phyloP scores from a whole-genome alignment of 2,113 vertebrate species.

The Ageneiosus marmoratus region DNA sequence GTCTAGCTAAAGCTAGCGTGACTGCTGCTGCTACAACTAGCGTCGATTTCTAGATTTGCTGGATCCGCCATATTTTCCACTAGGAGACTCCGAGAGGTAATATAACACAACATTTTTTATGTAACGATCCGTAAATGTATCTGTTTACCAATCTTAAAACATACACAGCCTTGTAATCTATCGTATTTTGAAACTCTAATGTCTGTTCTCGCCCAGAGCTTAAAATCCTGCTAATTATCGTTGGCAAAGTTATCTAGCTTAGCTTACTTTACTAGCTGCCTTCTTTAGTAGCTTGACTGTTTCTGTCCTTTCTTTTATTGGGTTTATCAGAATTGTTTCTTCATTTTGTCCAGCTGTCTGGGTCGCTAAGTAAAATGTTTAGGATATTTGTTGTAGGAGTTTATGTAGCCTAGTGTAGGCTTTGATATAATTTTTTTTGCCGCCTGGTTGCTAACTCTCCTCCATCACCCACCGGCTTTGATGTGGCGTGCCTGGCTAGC shows the following conservation, averaged over 20 bases:
- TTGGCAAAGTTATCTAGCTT: conserved; percentile 9
- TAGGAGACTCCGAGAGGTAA: conserved; percentile 56
- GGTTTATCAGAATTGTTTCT: background rate
- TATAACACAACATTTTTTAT: background rate
- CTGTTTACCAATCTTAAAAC: too few relatives aligned
- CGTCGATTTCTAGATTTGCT: conserved; percentile 34
- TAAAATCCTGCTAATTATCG: background rate
- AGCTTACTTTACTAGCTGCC: conserved; percentile 20
- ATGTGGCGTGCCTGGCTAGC: conserved; percentile 47
- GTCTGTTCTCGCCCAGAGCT: background rate
- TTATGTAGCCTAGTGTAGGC: background rate
- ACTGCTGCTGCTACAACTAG: conserved; percentile 34
- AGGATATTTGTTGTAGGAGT: background rate
- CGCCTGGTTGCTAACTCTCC: conserved; percentile 3
- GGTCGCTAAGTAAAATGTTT: background rate
- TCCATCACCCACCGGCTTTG: conserved; percentile 43
- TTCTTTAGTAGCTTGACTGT: background rate
- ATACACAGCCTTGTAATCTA: background rate
- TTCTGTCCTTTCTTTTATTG: background rate
- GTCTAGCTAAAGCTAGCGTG: conserved; percentile 28
- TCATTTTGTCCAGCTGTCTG: too few relatives aligned
- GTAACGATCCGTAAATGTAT: background rate
- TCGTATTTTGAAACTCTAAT: too few relatives aligned
- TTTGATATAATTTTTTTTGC: background rate
- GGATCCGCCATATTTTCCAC: conserved; percentile 57